Evolutionary conservation across 2,888 invertebrate genomes (phyloP).

Genomic region (Pimpla rufipes): DNA sequence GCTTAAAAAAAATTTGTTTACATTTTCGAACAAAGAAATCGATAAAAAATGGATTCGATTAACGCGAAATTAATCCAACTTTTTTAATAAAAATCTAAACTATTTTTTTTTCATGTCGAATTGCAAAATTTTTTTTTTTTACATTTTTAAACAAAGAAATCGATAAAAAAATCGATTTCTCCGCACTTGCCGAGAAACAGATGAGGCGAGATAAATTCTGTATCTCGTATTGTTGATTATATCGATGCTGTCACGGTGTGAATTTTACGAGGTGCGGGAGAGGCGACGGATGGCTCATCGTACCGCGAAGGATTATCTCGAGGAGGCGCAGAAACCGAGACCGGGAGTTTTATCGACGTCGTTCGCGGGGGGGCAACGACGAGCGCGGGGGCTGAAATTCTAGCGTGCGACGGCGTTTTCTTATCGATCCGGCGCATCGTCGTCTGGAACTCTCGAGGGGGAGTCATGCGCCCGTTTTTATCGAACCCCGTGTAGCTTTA

Average conservation of each 20-base stretch:
- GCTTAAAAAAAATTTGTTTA: not conserved
- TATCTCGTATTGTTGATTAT: not conserved
- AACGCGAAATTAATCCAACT: not conserved
- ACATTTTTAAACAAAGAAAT: too few relatives aligned
- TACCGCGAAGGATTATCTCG: constrained; percentile 18
- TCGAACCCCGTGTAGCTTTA: constrained; percentile 23
- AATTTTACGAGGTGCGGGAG: not conserved
- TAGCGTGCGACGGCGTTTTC: constrained; percentile 6
- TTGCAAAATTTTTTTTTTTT: not conserved
- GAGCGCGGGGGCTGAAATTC: not conserved
- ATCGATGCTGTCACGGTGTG: not conserved
- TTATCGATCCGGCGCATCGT: constrained; percentile 29
- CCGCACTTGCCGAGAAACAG: not conserved
- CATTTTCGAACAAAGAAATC: too few relatives aligned
- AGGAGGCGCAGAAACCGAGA: not conserved
- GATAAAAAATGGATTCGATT: not conserved
- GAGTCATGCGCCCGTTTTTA: constrained; percentile 23
- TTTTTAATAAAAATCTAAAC: too few relatives aligned
- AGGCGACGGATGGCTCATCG: too few relatives aligned
- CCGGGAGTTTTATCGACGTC: not conserved
- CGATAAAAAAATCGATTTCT: not conserved
- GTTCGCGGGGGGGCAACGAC: not conserved
- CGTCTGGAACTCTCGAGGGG: not conserved
- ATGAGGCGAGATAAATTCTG: not conserved
- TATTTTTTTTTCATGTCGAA: not conserved